Percentiles rank a stretch among this genome's conserved stretches.
These are phyloP conservation scores for Andricus grossulariae DNA, from an alignment of 1,140 invertebrate species.

Conservation along the genomic window DNA sequence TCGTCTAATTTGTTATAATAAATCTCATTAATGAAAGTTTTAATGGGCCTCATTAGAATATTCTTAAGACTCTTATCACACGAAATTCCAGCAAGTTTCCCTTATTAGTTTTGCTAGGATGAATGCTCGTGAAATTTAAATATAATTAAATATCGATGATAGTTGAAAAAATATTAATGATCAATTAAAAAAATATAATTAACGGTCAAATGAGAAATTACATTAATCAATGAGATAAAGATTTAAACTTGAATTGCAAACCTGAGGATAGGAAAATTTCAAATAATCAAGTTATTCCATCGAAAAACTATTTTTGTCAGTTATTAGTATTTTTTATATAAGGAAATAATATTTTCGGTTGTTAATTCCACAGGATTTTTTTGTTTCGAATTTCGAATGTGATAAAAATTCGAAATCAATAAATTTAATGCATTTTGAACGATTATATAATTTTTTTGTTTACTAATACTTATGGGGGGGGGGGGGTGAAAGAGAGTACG, in stretches of 20 bases:
- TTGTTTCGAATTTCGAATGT: slow-evolving; percentile 7
- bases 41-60: neutral
- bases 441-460: no score
- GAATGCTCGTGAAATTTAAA: no score
- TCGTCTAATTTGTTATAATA: slow-evolving; percentile 49
- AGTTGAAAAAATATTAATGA: no score
- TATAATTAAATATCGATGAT: no score
- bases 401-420: slow-evolving; percentile 25
- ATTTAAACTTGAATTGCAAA: neutral
- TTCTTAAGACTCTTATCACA: no score
- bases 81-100: no score
- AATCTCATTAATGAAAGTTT: neutral
- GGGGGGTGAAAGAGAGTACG: no score
- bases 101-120: no score
- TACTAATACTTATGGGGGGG: no score
- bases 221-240: neutral
- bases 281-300: slow-evolving; percentile 4
- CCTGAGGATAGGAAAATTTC: neutral
- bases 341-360: neutral
- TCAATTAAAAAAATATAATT: no score
- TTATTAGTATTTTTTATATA: slow-evolving; percentile 42
- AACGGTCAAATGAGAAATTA: no score
- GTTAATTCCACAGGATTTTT: neutral
- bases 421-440: no score
- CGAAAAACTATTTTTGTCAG: slow-evolving; percentile 27